These are phyloP conservation scores for Plebejus anna DNA, from an alignment of 2,888 invertebrate genomes.

Conservation along the genomic window DNA sequence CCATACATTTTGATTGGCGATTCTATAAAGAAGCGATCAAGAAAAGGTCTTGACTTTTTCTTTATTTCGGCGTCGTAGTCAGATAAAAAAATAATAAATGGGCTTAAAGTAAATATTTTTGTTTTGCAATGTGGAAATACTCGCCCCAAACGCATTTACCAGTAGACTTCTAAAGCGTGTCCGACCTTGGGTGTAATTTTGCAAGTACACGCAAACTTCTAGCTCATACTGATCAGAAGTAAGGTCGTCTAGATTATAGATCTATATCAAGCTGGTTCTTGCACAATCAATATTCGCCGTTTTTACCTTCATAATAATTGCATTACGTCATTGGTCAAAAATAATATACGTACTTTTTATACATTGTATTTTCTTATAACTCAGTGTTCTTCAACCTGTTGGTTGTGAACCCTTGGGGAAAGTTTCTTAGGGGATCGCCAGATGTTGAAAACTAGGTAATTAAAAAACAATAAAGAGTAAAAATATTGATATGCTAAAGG, in stretches of 20 bases:
- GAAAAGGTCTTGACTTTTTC: no score
- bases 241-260: constrained; percentile 3
- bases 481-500: no score
- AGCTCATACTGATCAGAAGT: neutral
- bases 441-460: no score
- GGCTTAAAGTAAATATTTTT: neutral
- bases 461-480: no score
- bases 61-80: no score
- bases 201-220: constrained; percentile 5
- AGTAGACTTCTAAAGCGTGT: neutral
- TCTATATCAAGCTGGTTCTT: neutral
- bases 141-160: neutral
- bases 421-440: no score
- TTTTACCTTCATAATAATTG: neutral
- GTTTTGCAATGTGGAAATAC: neutral
- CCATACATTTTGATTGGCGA: no score
- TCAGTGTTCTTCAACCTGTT: no score
- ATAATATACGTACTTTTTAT: neutral
- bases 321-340: neutral
- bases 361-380: no score
- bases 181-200: neutral
- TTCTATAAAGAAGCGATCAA: no score
- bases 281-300: neutral
- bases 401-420: no score
- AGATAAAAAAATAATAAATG: no score